phyloP scores from a whole-genome alignment of 64 coral and sea anemone genomes.

The Montipora efflorescens region DNA sequence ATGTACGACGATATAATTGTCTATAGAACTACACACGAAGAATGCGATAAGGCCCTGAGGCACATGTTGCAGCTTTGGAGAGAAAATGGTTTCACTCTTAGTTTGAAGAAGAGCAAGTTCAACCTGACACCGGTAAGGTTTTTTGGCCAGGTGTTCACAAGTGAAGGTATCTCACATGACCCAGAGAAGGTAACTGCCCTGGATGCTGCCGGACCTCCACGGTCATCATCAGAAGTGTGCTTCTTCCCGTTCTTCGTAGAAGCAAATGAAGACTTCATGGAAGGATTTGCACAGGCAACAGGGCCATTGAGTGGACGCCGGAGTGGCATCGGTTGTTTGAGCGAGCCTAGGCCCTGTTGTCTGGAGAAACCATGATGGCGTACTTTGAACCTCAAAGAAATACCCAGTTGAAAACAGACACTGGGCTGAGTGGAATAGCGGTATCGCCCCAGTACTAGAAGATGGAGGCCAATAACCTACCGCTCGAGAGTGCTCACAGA shows the following conservation, averaged over 20 bases:
- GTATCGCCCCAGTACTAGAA: too few species aligned
- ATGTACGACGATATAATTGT: conserved; percentile 48
- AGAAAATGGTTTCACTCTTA: conserved; percentile 30
- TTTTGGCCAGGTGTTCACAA: conserved; percentile 64
- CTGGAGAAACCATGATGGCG: too few species aligned
- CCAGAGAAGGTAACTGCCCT: conserved; percentile 51
- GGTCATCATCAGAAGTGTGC: conserved; percentile 14
- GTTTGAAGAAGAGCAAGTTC: conserved; percentile 48
- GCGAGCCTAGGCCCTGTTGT: too few species aligned
- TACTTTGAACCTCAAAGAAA: too few species aligned
- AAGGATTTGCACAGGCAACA: conserved; percentile 26
- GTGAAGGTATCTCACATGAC: conserved; percentile 16
- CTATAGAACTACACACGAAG: neutral
- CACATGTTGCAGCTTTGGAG: conserved; percentile 54
- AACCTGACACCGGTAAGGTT: conserved; percentile 47
- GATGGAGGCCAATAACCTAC: too few species aligned
- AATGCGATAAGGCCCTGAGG: conserved; percentile 18
- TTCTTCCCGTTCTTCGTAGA: conserved; percentile 34
- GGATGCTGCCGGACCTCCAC: conserved; percentile 42
- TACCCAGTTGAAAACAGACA: too few species aligned
- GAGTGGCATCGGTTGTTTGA: neutral
- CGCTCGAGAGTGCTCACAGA: too few species aligned
- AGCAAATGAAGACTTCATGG: conserved; percentile 52
- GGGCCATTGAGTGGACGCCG: conserved; percentile 42
- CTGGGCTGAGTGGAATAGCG: too few species aligned